phyloP scores from a whole-genome alignment of 1,140 invertebrate species.

The Myzus persicae region DNA sequence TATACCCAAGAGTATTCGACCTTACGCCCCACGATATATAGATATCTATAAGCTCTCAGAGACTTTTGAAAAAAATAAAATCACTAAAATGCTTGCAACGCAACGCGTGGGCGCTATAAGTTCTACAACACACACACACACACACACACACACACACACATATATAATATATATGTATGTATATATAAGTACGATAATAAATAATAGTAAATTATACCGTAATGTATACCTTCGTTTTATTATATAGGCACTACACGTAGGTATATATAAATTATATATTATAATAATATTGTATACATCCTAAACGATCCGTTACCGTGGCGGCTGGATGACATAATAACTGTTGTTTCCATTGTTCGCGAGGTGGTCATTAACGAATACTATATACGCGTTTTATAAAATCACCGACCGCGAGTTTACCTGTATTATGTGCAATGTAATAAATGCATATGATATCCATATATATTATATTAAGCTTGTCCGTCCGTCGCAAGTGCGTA shows the following conservation, averaged over 20 bases:
- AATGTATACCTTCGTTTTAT: not conserved
- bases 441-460: not conserved
- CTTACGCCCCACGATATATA: not conserved
- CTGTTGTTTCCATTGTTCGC: constrained; percentile 5
- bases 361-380: not conserved
- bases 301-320: not conserved
- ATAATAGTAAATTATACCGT: constrained; percentile 1
- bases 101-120: not conserved
- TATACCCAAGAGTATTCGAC: not conserved
- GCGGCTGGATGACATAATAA: constrained; percentile 8
- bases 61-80: not conserved
- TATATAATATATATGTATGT: no score
- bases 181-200: not conserved
- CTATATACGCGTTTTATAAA: not conserved
- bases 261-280: constrained; percentile 6
- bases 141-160: no score
- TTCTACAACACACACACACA: no score
- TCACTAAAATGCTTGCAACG: not conserved
- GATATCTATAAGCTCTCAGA: not conserved
- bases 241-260: not conserved
- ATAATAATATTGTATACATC: constrained; percentile 8
- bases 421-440: not conserved
- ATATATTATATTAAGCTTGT: not conserved
- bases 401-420: not conserved
- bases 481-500: not conserved